Evolutionary conservation across 1,140 invertebrate species (phyloP).

Genomic region (Drosophila lini): DNA sequence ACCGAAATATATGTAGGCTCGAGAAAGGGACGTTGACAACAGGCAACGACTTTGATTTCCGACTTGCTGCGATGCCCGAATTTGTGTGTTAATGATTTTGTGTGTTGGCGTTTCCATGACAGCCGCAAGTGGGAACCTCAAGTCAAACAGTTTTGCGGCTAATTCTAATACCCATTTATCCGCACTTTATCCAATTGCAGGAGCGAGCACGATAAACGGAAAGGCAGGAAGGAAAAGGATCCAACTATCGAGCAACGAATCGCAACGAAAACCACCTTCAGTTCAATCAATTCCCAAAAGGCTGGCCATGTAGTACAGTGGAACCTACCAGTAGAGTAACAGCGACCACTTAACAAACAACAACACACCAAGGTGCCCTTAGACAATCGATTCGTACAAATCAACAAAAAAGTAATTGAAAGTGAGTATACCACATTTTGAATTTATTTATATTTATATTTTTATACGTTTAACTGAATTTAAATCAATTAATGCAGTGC

Average conservation of each 20-base stretch:
- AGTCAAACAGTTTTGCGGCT: slow-evolving; percentile 37
- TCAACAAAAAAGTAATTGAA: slow-evolving; percentile 39
- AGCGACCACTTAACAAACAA: slow-evolving; percentile 28
- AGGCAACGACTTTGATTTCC: slow-evolving; percentile 37
- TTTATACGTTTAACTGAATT: neutral
- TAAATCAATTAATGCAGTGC: neutral
- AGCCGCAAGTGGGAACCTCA: slow-evolving; percentile 27
- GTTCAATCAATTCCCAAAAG: slow-evolving; percentile 16
- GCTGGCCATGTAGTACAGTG: slow-evolving; percentile 43
- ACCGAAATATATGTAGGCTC: slow-evolving; percentile 31
- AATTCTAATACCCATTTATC: slow-evolving; percentile 53
- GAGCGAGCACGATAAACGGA: slow-evolving; percentile 4
- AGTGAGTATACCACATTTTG: slow-evolving; percentile 32
- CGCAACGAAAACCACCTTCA: slow-evolving; percentile 38
- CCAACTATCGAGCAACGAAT: slow-evolving; percentile 31
- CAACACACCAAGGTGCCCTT: slow-evolving; percentile 64
- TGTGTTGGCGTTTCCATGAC: slow-evolving; percentile 48
- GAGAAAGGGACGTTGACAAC: slow-evolving; percentile 22
- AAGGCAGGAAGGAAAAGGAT: slow-evolving; percentile 3
- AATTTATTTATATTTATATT: neutral
- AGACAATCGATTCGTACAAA: slow-evolving; percentile 60
- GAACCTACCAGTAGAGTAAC: neutral
- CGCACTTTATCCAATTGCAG: slow-evolving; percentile 41
- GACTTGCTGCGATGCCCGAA: slow-evolving; percentile 34
- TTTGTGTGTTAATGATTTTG: slow-evolving; percentile 61